Conservation (phyloP, 2,113 vertebrate species). For the Tringa solitaria region DNA sequence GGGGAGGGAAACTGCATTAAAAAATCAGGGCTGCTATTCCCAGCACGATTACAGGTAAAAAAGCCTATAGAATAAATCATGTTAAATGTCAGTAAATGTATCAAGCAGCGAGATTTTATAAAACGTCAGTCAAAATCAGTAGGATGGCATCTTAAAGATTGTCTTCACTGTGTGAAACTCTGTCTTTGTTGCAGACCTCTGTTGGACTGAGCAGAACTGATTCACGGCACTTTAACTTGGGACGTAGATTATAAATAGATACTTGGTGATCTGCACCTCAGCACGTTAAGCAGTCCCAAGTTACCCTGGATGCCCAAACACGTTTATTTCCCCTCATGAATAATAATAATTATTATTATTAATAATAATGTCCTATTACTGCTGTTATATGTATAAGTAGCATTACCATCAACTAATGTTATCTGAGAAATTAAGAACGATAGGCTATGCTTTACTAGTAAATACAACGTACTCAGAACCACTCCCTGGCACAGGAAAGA, state of each 20-base stretch:
- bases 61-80: not conserved
- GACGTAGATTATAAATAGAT: not conserved
- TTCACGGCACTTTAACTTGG: too few species aligned
- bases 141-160: not conserved
- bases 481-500: not conserved
- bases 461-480: not conserved
- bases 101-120: not conserved
- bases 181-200: not conserved
- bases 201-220: not conserved
- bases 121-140: not conserved
- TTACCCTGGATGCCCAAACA: not conserved
- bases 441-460: not conserved
- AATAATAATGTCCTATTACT: not conserved
- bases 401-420: not conserved
- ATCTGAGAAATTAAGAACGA: not conserved
- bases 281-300: not conserved
- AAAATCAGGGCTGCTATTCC: not conserved
- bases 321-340: not conserved
- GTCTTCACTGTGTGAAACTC: not conserved
- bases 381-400: not conserved
- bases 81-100: not conserved
- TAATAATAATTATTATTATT: not conserved
- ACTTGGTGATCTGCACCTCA: not conserved
- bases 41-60: not conserved
- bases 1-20: not conserved